A percentile compares a stretch with the other conserved stretches of the same genome.
These are phyloP conservation scores for Diabrotica virgifera DNA, from an alignment of 1,140 invertebrate genomes.

Conservation along the genomic window DNA sequence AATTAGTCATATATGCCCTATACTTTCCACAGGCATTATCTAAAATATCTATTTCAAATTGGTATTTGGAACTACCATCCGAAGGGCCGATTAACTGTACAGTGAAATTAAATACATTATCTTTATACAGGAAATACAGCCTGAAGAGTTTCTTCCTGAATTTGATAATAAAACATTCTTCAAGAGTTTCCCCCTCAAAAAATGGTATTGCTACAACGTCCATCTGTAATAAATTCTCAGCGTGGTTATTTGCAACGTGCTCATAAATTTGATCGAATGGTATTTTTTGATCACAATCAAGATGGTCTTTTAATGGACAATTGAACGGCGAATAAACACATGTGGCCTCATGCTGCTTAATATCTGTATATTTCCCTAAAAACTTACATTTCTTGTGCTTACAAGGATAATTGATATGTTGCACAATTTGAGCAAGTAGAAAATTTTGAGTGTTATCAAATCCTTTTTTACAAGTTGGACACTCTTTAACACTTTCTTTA, in stretches of 20 bases:
- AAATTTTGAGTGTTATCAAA: conserved; percentile 71
- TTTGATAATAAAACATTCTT: conserved; percentile 6
- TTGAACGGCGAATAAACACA: conserved; percentile 22
- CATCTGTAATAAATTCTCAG: conserved; percentile 26
- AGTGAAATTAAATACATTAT: conserved; percentile 17
- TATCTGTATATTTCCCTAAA: conserved; percentile 20
- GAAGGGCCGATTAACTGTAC: conserved; percentile 24
- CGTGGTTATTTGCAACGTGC: conserved; percentile 23
- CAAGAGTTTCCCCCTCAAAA: conserved; percentile 10
- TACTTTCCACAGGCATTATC: conserved; percentile 10
- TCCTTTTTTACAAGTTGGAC: conserved; percentile 69
- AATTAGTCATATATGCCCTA: conserved; percentile 4
- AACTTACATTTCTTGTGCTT: conserved; percentile 24
- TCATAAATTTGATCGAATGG: conserved; percentile 17
- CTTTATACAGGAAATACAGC: conserved; percentile 18
- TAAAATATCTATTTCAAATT: conserved; percentile 28
- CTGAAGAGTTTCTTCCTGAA: conserved; percentile 18
- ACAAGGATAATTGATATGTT: conserved; percentile 26
- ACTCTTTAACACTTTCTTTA: conserved; percentile 60
- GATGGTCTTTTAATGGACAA: conserved; percentile 26
- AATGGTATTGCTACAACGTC: conserved; percentile 24
- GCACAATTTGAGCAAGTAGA: conserved; percentile 63
- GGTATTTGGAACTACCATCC: conserved; percentile 26
- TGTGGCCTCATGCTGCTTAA: conserved; percentile 26
- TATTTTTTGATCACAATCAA: conserved; percentile 15